A percentile compares a stretch with the other conserved stretches of the same genome.
Conservation (phyloP, 2,888 invertebrate species). For the Hydroisotoma schaefferi region DNA sequence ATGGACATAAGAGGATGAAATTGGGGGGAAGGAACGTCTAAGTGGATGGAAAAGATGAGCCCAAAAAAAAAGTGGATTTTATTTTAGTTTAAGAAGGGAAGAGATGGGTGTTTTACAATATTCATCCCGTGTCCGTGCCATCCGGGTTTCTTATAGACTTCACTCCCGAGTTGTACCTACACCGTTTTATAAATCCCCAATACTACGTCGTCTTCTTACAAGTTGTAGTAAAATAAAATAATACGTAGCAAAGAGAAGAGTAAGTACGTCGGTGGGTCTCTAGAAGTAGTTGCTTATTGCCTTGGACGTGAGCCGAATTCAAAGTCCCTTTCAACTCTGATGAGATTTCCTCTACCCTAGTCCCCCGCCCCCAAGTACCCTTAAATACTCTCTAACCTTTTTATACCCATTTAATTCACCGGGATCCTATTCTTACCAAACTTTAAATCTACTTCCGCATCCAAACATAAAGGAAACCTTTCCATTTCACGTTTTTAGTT, state of each 20-base stretch:
- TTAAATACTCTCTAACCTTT: too few species aligned
- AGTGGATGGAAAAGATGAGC: constrained; percentile 1
- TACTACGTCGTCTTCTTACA: too few species aligned
- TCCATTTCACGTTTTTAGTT: too few species aligned
- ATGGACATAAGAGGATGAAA: neutral
- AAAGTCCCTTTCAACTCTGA: constrained; percentile 48
- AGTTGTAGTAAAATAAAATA: constrained; percentile 28
- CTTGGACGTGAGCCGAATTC: constrained; percentile 48
- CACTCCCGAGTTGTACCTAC: constrained; percentile 13
- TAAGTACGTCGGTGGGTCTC: too few species aligned
- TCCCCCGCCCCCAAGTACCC: neutral
- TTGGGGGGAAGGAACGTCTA: neutral
- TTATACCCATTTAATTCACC: too few species aligned
- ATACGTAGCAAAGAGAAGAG: too few species aligned
- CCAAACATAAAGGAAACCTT: too few species aligned
- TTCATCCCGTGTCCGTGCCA: constrained; percentile 48
- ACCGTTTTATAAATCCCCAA: constrained; percentile 11
- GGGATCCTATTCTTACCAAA: too few species aligned
- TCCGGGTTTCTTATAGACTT: too few species aligned
- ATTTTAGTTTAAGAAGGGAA: too few species aligned
- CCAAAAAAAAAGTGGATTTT: constrained; percentile 6
- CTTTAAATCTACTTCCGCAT: neutral
- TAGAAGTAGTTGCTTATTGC: constrained; percentile 48
- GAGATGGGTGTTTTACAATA: constrained; percentile 40
- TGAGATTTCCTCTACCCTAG: constrained; percentile 43